Evolutionary conservation across 2,888 invertebrate species (phyloP), one percentile per base, ranked within the genome.

Genomic region (Philopedon plagiatum): DNA sequence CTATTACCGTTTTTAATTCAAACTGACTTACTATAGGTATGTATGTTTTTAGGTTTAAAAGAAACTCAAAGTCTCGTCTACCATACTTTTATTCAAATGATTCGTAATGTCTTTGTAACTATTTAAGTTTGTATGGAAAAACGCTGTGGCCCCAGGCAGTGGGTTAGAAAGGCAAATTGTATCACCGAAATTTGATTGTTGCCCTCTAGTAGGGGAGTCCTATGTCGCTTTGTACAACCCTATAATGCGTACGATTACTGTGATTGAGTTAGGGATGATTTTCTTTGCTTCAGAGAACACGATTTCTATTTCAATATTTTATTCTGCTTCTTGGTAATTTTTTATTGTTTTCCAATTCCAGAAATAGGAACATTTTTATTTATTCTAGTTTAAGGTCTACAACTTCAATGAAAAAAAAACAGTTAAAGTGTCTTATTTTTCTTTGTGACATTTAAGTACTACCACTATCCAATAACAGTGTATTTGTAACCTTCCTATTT

Each of bases 101-200:
- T 15, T 15, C 26, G 26, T 54, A 15, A 29, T 54, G 23, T 46
- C 46, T 46, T 15, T 11, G 19, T 23, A 21, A 21, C 46, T 54
- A 21, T 29, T 29, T 8, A 8, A 9, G 29, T 7, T 21, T 46
- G 3, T 54, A 67, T 51, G 61, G 46, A 60, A 67, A 60, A 60
- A 51, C 51, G 9, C 11, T 21, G 5, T 39, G 15, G 29, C 71
- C 60, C 54, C 54, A 62, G 54, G 71, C 71, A 71, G 51, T 71
- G 71, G 71, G 71, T 71, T 71, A 71, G 71, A 71, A 66, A 62
- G 66, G 62, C 73, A 73, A 73, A 73, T 73, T 73, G 73, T 68
- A 73, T 73, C 73, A 64, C 18, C 68, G 57, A 63, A 73, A 73
- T 73, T 67, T 19, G 68, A 73, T 73, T 73, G 57, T 63, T 58